A percentile compares a stretch with the other conserved stretches of the same genome.
Conservation (phyloP, 2,888 invertebrate genomes). For the Xestia c-nigrum region DNA sequence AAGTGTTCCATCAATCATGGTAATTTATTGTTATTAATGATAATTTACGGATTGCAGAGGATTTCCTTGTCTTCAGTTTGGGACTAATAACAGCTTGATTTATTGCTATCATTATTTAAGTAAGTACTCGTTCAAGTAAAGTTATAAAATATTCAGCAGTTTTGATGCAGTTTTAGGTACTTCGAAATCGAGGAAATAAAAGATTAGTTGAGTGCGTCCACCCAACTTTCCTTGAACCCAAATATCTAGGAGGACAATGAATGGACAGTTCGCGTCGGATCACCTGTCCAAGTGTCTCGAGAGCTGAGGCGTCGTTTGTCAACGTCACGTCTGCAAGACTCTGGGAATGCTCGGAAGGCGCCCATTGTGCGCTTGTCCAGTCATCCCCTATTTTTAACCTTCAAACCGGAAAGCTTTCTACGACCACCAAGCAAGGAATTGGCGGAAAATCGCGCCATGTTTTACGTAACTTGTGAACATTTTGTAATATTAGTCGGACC, state of each 20-base stretch:
- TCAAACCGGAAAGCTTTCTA: conserved; percentile 66
- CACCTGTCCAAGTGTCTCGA: conserved; percentile 85
- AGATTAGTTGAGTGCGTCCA: conserved; percentile 62
- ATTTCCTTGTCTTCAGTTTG: conserved; percentile 50
- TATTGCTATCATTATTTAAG: conserved; percentile 51
- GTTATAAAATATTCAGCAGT: conserved; percentile 4
- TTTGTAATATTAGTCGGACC: conserved; percentile 51
- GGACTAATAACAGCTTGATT: conserved; percentile 55
- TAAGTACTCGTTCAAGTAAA: conserved; percentile 11
- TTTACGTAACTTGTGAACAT: conserved; percentile 32
- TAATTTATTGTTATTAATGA: conserved; percentile 61
- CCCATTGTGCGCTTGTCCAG: conserved; percentile 79
- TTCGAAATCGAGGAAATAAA: conserved; percentile 42
- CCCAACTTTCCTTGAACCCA: conserved; percentile 66
- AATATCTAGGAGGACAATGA: conserved; percentile 78
- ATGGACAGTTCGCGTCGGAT: conserved; percentile 82
- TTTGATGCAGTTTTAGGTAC: not conserved
- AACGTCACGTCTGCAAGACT: conserved; percentile 78
- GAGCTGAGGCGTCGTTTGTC: conserved; percentile 81
- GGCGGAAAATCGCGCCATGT: conserved; percentile 22
- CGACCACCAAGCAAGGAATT: conserved; percentile 44
- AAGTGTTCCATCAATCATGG: conserved; percentile 48
- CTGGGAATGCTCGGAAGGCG: conserved; percentile 75
- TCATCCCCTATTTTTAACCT: conserved; percentile 77
- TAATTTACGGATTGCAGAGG: conserved; percentile 54